These are phyloP conservation scores for Sandelia bainsii DNA, from an alignment of 2,797 vertebrate species.

Conservation along the genomic window DNA sequence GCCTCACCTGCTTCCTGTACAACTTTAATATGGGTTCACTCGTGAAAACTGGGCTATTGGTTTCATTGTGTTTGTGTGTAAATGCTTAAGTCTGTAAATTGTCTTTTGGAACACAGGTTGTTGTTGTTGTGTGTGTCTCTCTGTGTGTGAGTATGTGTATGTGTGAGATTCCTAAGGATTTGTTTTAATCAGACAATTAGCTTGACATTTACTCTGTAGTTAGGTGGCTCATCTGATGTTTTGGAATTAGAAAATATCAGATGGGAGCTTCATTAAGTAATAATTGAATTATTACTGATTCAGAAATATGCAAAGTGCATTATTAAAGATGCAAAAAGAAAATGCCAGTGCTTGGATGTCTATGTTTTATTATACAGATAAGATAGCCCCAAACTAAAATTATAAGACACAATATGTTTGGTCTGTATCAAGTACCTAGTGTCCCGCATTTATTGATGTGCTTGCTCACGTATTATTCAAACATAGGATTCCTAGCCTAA, in stretches of 20 bases:
- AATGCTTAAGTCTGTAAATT: not conserved
- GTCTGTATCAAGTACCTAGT: no score
- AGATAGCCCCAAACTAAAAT: no score
- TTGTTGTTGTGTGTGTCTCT: not conserved
- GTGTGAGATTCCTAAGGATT: constrained; percentile 36
- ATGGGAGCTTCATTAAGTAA: constrained; percentile 18
- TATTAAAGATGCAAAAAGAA: constrained; percentile 1
- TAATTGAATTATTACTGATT: constrained; percentile 16
- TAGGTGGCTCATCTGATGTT: constrained; percentile 30
- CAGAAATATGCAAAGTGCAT: not conserved
- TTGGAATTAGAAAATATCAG: constrained; percentile 4
- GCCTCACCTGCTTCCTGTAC: no score
- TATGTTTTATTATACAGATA: no score
- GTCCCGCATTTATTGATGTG: no score
- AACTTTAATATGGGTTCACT: not conserved
- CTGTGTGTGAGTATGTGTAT: not conserved
- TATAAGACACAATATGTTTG: no score
- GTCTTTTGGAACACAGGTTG: not conserved
- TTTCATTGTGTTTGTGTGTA: not conserved
- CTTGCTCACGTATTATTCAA: no score
- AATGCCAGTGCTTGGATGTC: not conserved
- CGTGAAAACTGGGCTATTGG: no score
- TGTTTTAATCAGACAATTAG: constrained; percentile 48
- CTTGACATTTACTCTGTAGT: constrained; percentile 29
- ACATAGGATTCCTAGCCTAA: no score